Evolutionary conservation across 2,797 vertebrate genomes (phyloP).

Genomic region (Allobates femoralis): DNA sequence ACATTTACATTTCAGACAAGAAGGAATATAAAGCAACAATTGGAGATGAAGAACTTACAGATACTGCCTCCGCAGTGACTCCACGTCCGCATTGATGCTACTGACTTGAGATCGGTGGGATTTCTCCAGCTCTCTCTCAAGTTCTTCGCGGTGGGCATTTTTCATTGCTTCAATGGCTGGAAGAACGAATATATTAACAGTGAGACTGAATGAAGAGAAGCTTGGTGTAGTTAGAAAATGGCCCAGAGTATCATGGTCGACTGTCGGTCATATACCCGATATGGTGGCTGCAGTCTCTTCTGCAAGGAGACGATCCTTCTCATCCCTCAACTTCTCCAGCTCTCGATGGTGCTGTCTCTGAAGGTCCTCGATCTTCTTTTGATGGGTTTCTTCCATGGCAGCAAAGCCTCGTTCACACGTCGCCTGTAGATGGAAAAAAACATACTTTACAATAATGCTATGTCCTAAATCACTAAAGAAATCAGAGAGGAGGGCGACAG

Average conservation of each 20-base stretch:
- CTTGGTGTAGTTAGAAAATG: background rate
- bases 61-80: constrained; percentile 90
- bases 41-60: constrained; percentile 78
- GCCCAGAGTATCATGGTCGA: background rate
- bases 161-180: constrained; percentile 98
- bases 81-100: constrained; percentile 90
- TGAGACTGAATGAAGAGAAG: background rate
- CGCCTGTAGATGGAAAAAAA: constrained; percentile 78
- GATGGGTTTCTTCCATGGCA: constrained; percentile 97
- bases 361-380: constrained; percentile 93
- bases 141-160: constrained; percentile 94
- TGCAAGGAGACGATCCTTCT: constrained; percentile 92
- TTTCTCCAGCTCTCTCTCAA: constrained; percentile 88
- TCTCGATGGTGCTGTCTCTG: constrained; percentile 96
- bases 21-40: background rate
- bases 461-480: background rate
- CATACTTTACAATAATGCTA: background rate
- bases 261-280: constrained; percentile 80
- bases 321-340: constrained; percentile 91
- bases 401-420: constrained; percentile 97
- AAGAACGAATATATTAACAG: background rate
- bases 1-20: background rate
- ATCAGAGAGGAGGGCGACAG: background rate
- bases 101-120: constrained; percentile 92
- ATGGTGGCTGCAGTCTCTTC: constrained; percentile 97